Percentiles rank a stretch among this genome's conserved stretches.
These are phyloP conservation scores for Motacilla alba DNA, from an alignment of 2,113 vertebrate genomes.

Conservation along the genomic window DNA sequence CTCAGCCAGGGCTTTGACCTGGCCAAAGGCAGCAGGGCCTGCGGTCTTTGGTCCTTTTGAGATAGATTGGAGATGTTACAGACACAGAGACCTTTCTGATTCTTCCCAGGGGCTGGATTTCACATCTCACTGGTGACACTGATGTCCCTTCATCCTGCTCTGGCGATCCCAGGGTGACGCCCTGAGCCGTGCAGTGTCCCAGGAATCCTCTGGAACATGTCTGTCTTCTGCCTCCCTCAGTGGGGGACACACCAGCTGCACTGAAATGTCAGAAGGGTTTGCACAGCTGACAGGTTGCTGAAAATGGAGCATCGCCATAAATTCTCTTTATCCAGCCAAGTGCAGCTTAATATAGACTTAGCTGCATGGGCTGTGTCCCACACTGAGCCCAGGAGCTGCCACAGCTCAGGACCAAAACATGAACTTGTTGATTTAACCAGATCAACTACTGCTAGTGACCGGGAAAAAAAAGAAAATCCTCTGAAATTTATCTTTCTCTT, in stretches of 20 bases:
- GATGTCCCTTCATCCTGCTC: background rate
- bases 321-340: slow-evolving; percentile 81
- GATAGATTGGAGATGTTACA: fast-evolving
- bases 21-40: background rate
- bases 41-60: background rate
- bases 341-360: slow-evolving; percentile 87
- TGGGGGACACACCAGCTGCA: slow-evolving; percentile 77
- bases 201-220: slow-evolving; percentile 33
- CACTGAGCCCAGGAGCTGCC: background rate
- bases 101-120: background rate
- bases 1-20: background rate
- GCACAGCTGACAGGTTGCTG: slow-evolving; percentile 83
- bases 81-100: background rate
- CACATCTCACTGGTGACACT: background rate
- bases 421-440: background rate
- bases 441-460: background rate
- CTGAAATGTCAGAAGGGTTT: slow-evolving; percentile 83
- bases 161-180: fast-evolving
- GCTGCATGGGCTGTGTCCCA: background rate
- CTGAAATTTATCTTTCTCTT: background rate
- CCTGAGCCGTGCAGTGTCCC: background rate
- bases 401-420: slow-evolving; percentile 22
- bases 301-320: slow-evolving; percentile 80
- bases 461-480: fast-evolving
- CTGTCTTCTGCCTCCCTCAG: background rate